Conservation (phyloP, 2,113 vertebrate genomes). For the Clupea harengus region DNA sequence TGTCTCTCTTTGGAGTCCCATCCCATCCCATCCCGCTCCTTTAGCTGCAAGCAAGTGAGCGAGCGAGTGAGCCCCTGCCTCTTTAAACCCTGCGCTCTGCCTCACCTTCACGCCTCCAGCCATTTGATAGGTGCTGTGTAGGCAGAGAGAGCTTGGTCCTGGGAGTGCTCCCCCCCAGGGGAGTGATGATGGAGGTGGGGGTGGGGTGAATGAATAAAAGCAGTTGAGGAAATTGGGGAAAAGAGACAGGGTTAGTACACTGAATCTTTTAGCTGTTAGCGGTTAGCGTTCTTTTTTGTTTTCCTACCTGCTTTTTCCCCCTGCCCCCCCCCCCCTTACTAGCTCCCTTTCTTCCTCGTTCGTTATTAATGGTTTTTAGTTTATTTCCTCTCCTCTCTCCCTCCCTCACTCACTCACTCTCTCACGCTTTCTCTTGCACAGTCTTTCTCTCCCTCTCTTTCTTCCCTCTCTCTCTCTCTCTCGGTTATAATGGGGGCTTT, state of each 20-base stretch:
- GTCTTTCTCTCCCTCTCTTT: not conserved
- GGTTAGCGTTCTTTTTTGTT: not conserved
- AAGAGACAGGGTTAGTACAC: not conserved
- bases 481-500: constrained; percentile 21
- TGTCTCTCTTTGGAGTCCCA: not conserved
- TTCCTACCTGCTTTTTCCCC: not conserved
- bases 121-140: too few relatives aligned
- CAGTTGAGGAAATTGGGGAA: too few relatives aligned
- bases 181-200: too few relatives aligned
- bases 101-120: too few relatives aligned
- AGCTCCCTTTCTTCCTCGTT: not conserved
- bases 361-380: not conserved
- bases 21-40: not conserved
- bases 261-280: too few relatives aligned
- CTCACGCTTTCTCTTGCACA: not conserved
- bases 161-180: too few relatives aligned
- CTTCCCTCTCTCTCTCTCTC: not conserved
- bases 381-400: not conserved
- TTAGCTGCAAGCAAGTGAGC: not conserved
- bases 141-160: too few relatives aligned
- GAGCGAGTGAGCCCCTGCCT: too few relatives aligned
- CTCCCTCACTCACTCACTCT: not conserved
- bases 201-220: not conserved
- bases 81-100: too few relatives aligned
- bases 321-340: not conserved